Evolutionary conservation across 2,888 invertebrate species (phyloP), one percentile per base, ranked within the genome.

Genomic region (Drosophila rellima): DNA sequence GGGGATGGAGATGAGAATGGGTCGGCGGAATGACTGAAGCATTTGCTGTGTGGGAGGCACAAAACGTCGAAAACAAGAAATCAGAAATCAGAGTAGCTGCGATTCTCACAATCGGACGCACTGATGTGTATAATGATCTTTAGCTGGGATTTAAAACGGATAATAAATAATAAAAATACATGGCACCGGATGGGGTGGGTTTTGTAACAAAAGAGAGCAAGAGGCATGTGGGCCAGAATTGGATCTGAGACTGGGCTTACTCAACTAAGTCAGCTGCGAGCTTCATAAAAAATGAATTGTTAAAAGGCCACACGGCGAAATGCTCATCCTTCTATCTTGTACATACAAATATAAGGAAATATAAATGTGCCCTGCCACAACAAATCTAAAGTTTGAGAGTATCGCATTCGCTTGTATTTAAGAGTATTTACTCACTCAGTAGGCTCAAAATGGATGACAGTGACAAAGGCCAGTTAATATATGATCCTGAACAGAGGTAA

Each of bases 141-240:
- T 88, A 82, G 78, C 88, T 82, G 88, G 88, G 82, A 82, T 86
- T 90, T 82, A 81, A 82, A 78, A 78, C 74, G 82, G 81, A 90
- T 90, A 90, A 90, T 90, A 90, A 90, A 90, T 90, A 90, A 90
- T 90, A 90, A 89, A 89, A 85, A 88, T 84, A 87, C 85, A 80
- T 80, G 78, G 78, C 64, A 62, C 65, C 60, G 45, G 68, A 54
- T 73, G 26, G 10, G 20, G 17, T 7, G 26, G 18, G n/a, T n/a
- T n/a, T n/a, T n/a, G n/a, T 54, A 69, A 65, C 68, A 70, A 74
- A 70, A 45, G 70, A 37, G 26, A 48, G 31, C 11, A 56, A 56
- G 45, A 51, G 39, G 54, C 47, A 56, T 57, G 37, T 70, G 69
- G 63, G 37, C 54, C 26, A 44, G 15, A 44, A 55, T 52, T 48